A percentile compares a stretch with the other conserved stretches of the same genome.
Evolutionary conservation across 2,888 invertebrate genomes (phyloP).

Genomic region (Hanleya hanleyi): DNA sequence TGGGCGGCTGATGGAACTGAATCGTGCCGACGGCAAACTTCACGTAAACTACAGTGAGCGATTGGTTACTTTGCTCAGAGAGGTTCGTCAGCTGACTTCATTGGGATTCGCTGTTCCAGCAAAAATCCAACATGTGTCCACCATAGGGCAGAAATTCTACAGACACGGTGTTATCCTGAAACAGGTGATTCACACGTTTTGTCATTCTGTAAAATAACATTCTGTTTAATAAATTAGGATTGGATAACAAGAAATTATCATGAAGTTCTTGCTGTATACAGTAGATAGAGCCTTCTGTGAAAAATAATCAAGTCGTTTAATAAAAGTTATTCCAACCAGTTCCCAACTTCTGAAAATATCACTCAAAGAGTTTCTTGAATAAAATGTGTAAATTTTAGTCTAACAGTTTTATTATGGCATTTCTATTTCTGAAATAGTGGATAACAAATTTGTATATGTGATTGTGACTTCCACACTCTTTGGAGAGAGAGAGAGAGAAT

Average conservation of each 20-base stretch:
- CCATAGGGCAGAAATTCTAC: conserved; percentile 85
- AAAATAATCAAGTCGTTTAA: neutral
- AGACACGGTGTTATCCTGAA: conserved; percentile 90
- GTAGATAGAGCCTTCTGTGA: neutral
- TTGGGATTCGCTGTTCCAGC: conserved; percentile 86
- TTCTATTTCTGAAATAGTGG: too few relatives aligned
- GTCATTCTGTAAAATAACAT: too few relatives aligned
- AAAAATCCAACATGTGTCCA: conserved; percentile 82
- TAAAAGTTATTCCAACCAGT: too few relatives aligned
- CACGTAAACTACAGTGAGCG: conserved; percentile 93
- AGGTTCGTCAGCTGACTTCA: conserved; percentile 90
- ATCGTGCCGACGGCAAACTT: conserved; percentile 74
- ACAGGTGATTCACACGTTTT: conserved; percentile 84
- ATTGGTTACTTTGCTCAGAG: conserved; percentile 86
- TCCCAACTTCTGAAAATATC: too few relatives aligned
- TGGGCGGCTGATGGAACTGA: conserved; percentile 75
- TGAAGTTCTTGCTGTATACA: too few relatives aligned
- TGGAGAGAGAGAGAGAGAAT: too few relatives aligned
- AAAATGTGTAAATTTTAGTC: too few relatives aligned
- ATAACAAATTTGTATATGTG: too few relatives aligned
- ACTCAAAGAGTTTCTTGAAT: too few relatives aligned
- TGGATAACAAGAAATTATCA: too few relatives aligned
- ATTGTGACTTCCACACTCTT: too few relatives aligned
- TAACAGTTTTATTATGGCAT: too few relatives aligned
- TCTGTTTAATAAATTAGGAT: neutral